Evolutionary conservation across 2,888 invertebrate species (phyloP), one percentile per base, ranked within the genome.

Genomic region (Lasius platythorax): DNA sequence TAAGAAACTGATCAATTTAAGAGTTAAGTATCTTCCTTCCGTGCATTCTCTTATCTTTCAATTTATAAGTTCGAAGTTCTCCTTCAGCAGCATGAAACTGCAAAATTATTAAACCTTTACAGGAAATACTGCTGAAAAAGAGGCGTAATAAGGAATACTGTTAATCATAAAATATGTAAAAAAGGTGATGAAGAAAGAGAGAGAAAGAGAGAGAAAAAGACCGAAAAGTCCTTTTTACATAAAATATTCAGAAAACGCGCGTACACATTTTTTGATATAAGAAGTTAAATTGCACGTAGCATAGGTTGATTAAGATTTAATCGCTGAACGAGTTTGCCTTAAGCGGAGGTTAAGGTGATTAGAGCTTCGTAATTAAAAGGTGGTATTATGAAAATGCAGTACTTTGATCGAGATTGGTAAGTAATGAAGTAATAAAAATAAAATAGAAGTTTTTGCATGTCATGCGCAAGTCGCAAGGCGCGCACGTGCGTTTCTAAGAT

Each of bases 401-500:
- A 28, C 2, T 2, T 33, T 15, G 5, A n/a, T 76, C 18, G 37
- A 6, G 28, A 78, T 67, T 23, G 28, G 28, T 23, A 67, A 64
- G 28, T 67, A 82, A 74, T 73, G n/a, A 73, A 46, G 15, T 46
- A 46, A 46, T 46, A 46, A 46, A 46, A 46, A 46, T 46, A 46
- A 23, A 46, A 46, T 46, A 12, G 64, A 53, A 53, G 53, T 64
- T 63, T 63, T 37, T 46, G 53, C 37, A 63, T 37, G 73, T 23
- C n/a, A 79, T 82, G 78, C 79, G 81, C 74, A 15, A 74, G 82
- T 73, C 81, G 79, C 72, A 70, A 70, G 43, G 23, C 23, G 23
- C 37, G 37, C 37, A 37, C 4, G n/a, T 33, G 2, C 76, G 75
- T 79, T 63, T 82, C 85, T 46, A 61, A 66, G 28, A 53, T 73